Conservation (phyloP, 2,888 invertebrate species). For the Aphodius sticticus region DNA sequence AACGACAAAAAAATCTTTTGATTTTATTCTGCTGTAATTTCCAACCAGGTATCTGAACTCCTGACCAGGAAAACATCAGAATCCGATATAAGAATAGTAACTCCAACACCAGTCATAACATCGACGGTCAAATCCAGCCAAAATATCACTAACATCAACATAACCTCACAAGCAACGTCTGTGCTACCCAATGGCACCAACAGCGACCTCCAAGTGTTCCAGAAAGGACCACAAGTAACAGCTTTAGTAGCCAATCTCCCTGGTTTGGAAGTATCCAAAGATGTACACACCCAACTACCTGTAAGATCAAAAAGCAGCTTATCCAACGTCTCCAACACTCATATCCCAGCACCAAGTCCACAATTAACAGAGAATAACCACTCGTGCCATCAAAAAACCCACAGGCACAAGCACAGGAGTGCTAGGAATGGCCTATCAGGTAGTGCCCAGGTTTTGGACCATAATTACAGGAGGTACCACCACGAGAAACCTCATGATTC, state of each 20-base stretch:
- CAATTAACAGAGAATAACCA: constrained; percentile 48
- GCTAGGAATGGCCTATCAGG: constrained; percentile 56
- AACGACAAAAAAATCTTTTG: no score
- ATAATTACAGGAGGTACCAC: constrained; percentile 60
- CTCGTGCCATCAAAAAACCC: constrained; percentile 50
- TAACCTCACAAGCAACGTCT: constrained; percentile 67
- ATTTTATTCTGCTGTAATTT: no score
- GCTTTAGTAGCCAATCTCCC: constrained; percentile 74
- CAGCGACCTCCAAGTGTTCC: constrained; percentile 66
- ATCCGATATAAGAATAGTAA: constrained; percentile 49
- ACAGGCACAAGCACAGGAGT: constrained; percentile 52
- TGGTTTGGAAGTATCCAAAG: constrained; percentile 62
- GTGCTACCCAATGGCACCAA: constrained; percentile 32
- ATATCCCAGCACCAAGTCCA: constrained; percentile 57
- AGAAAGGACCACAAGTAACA: constrained; percentile 82
- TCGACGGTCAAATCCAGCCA: constrained; percentile 68
- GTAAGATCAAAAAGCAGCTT: constrained; percentile 63
- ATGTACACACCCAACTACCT: constrained; percentile 55
- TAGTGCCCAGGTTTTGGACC: constrained; percentile 63
- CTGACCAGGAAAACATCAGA: constrained; percentile 58
- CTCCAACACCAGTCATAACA: constrained; percentile 53
- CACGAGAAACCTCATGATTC: constrained; percentile 54
- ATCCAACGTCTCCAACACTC: constrained; percentile 66
- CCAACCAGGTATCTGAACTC: constrained; percentile 58
- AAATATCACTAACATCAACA: constrained; percentile 77